Evolutionary conservation across 2,113 vertebrate species (phyloP).

Genomic region (Osmerus mordax): DNA sequence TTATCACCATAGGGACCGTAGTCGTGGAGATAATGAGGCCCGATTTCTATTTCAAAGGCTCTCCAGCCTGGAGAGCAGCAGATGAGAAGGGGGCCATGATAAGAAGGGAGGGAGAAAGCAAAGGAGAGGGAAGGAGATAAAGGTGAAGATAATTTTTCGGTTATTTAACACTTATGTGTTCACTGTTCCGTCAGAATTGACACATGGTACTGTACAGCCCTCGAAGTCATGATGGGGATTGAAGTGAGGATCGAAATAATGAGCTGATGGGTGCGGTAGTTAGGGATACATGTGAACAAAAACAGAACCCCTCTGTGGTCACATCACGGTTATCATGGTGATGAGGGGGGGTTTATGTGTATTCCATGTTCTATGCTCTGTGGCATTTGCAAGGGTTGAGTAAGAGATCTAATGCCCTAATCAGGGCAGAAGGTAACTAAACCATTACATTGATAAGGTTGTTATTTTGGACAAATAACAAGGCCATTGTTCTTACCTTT

Average conservation of each 20-base stretch:
- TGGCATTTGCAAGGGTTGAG: too few relatives aligned
- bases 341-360: too few relatives aligned
- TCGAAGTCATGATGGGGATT: not conserved
- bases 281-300: too few relatives aligned
- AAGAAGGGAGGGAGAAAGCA: slow-evolving; percentile 34
- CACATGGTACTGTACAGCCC: not conserved
- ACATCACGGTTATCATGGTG: too few relatives aligned
- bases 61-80: slow-evolving; percentile 35
- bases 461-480: too few relatives aligned
- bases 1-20: slow-evolving; percentile 72
- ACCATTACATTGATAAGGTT: too few relatives aligned
- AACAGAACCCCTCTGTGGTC: too few relatives aligned
- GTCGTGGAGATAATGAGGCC: slow-evolving; percentile 66
- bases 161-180: slow-evolving; percentile 36
- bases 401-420: too few relatives aligned
- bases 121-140: slow-evolving; percentile 35
- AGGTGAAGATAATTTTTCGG: slow-evolving; percentile 47
- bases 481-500: too few relatives aligned
- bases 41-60: slow-evolving; percentile 65
- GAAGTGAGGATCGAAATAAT: not conserved
- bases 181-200: not conserved
- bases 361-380: too few relatives aligned
- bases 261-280: not conserved
- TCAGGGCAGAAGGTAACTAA: too few relatives aligned
- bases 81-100: slow-evolving; percentile 51